Evolutionary conservation across 2,797 vertebrate species (phyloP).

Genomic region (Australoheros facetus): DNA sequence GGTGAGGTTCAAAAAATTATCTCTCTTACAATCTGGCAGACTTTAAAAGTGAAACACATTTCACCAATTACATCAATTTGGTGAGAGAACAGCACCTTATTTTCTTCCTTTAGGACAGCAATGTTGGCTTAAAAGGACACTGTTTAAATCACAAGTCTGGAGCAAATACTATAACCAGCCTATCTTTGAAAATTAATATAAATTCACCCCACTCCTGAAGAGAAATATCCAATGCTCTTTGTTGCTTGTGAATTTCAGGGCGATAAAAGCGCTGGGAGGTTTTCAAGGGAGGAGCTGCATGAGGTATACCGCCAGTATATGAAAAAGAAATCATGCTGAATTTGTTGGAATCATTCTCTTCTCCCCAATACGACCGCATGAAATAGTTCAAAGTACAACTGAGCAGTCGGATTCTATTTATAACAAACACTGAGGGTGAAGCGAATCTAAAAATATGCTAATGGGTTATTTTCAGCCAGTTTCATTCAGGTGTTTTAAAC

Average conservation of each 20-base stretch:
- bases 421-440: conserved; percentile 54
- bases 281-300: conserved; percentile 56
- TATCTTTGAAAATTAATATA: conserved; percentile 43
- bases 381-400: conserved; percentile 57
- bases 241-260: conserved; percentile 55
- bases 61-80: conserved; percentile 51
- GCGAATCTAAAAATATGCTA: conserved; percentile 72
- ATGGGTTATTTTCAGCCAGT: conserved; percentile 66
- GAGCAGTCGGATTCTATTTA: conserved; percentile 67
- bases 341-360: conserved; percentile 46
- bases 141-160: conserved; percentile 32
- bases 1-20: neutral
- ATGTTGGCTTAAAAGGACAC: conserved; percentile 45
- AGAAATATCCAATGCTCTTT: conserved; percentile 67
- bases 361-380: conserved; percentile 24
- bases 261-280: conserved; percentile 57
- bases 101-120: conserved; percentile 28
- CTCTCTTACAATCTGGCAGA: neutral
- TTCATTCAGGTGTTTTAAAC: conserved; percentile 66
- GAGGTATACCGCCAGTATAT: conserved; percentile 27
- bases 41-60: conserved; percentile 36
- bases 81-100: conserved; percentile 35
- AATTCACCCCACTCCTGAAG: conserved; percentile 42
- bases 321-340: conserved; percentile 27
- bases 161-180: conserved; percentile 44